phyloP scores from a whole-genome alignment of 2,888 invertebrate species.

The Malachius bipustulatus region DNA sequence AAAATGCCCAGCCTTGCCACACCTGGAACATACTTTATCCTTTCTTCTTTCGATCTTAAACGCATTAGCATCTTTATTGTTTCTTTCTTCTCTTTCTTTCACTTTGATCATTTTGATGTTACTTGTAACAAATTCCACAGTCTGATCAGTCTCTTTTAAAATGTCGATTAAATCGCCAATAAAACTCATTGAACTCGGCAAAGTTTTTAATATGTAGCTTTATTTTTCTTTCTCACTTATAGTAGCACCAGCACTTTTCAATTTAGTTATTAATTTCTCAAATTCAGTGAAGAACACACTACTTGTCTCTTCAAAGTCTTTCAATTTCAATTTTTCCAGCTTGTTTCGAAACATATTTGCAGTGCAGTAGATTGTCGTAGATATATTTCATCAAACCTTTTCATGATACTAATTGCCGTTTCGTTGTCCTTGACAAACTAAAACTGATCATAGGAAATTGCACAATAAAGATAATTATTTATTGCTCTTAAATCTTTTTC shows the following conservation, averaged over 20 bases:
- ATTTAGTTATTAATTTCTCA: conserved; percentile 1
- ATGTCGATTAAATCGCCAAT: conserved; percentile 1
- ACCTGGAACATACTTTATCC: neutral
- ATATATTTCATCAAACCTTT: conserved; percentile 4
- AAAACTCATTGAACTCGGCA: too few relatives aligned
- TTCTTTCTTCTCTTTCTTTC: conserved; percentile 3
- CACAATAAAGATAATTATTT: too few relatives aligned
- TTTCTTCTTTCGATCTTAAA: neutral
- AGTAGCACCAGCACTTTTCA: neutral
- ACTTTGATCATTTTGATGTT: neutral
- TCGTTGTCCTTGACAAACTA: too few relatives aligned
- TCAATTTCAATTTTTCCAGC: conserved; percentile 14
- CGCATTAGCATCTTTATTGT: neutral
- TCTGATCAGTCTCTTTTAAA: conserved; percentile 1
- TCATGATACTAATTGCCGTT: too few relatives aligned
- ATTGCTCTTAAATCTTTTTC: conserved; percentile 6
- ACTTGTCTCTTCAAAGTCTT: conserved; percentile 15
- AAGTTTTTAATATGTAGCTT: neutral
- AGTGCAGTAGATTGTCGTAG: conserved; percentile 17
- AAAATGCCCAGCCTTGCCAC: neutral
- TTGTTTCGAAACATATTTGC: conserved; percentile 15
- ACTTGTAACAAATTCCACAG: neutral
- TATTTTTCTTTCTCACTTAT: conserved; percentile 1
- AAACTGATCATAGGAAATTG: too few relatives aligned
- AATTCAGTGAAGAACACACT: neutral